Conservation (phyloP, 2,888 invertebrate genomes). For the Hypercompe scribonia region DNA sequence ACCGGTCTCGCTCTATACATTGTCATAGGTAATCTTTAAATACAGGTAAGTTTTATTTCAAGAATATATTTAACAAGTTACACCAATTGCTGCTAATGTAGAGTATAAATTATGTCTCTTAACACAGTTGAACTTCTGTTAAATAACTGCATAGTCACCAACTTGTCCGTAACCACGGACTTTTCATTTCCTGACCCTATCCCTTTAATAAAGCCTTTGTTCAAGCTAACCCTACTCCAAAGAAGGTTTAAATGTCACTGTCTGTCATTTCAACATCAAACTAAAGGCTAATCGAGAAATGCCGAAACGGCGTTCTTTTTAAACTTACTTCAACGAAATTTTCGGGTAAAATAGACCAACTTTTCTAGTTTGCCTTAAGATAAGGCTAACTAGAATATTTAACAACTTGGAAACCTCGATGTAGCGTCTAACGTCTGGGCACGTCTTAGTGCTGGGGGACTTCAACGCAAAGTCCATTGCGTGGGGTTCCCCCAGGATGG, state of each 20-base stretch:
- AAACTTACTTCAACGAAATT: neutral
- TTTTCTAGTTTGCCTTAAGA: too few relatives aligned
- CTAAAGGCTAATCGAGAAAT: neutral
- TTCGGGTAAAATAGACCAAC: neutral
- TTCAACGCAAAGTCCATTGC: too few relatives aligned
- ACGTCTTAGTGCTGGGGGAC: too few relatives aligned
- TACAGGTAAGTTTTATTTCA: too few relatives aligned
- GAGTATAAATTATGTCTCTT: neutral
- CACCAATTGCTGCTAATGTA: too few relatives aligned
- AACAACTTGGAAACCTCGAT: too few relatives aligned
- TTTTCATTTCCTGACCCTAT: constrained; percentile 43
- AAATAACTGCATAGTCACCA: neutral
- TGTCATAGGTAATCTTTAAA: too few relatives aligned
- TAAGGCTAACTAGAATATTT: too few relatives aligned
- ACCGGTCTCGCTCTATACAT: too few relatives aligned
- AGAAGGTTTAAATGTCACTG: neutral
- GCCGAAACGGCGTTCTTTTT: neutral
- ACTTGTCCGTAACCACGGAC: neutral
- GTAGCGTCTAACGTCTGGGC: too few relatives aligned
- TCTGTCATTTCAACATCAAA: neutral
- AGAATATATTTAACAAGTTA: too few relatives aligned
- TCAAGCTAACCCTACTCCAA: constrained; percentile 5
- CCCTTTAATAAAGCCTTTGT: constrained; percentile 24
- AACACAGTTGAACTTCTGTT: constrained; percentile 4
- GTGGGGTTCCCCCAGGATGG: too few relatives aligned